Conservation (phyloP, 1,140 invertebrate species). For the Pseudomyrmex gracilis region DNA sequence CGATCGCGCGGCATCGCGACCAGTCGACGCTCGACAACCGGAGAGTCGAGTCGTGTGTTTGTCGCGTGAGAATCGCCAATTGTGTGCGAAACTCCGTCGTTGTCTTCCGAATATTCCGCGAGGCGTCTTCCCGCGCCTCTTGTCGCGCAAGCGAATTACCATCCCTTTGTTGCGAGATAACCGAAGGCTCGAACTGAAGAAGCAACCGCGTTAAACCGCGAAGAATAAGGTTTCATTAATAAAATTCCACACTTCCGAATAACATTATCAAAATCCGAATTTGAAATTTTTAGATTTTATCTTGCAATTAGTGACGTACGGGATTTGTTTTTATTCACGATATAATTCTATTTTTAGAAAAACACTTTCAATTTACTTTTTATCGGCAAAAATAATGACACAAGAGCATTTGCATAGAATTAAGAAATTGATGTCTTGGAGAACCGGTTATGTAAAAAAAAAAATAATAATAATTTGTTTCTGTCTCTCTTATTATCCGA, state of each 20-base stretch:
- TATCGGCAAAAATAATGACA: no score
- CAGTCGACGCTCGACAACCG: slow-evolving; percentile 71
- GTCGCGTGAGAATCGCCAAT: slow-evolving; percentile 29
- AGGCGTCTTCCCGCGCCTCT: neutral
- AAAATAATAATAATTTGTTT: neutral
- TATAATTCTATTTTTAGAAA: no score
- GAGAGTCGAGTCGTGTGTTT: slow-evolving; percentile 56
- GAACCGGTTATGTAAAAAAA: neutral
- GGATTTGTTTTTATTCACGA: no score
- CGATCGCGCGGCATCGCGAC: slow-evolving; percentile 43
- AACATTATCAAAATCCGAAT: neutral
- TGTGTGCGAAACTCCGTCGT: slow-evolving; percentile 2
- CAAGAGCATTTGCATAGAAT: neutral
- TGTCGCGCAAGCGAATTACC: neutral
- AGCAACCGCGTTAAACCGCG: neutral
- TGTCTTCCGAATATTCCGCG: neutral
- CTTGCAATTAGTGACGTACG: no score
- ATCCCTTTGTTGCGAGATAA: no score
- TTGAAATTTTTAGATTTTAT: neutral
- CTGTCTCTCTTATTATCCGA: neutral
- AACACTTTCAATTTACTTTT: no score
- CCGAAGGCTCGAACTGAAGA: no score
- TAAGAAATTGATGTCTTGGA: neutral
- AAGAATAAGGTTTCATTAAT: slow-evolving; percentile 7
- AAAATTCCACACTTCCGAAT: no score